Conservation (phyloP, 64 coral and sea anemone species). For the Dendronephthya gigantea region DNA sequence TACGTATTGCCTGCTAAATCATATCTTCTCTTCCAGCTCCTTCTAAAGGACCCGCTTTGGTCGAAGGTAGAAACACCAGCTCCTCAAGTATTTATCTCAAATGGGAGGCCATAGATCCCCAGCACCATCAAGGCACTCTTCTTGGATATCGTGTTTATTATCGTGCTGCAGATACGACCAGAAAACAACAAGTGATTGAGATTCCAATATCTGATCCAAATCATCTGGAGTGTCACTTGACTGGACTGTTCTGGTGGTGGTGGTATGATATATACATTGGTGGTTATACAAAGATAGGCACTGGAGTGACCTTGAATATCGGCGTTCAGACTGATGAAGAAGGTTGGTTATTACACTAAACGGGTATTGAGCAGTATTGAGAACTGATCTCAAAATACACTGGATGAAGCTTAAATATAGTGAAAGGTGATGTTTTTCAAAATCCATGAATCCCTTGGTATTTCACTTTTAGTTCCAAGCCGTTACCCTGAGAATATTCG, state of each 20-base stretch:
- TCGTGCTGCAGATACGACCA: neutral
- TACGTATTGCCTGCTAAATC: too few relatives aligned
- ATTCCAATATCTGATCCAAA: neutral
- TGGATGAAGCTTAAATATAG: too few relatives aligned
- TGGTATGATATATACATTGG: neutral
- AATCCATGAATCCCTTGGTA: too few relatives aligned
- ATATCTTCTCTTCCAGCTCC: neutral
- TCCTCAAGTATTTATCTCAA: neutral
- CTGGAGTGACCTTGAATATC: neutral
- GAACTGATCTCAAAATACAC: too few relatives aligned
- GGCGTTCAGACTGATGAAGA: neutral
- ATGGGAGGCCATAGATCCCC: neutral
- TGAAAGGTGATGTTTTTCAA: too few relatives aligned
- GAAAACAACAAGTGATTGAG: neutral
- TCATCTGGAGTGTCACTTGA: neutral
- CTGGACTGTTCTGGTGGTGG: neutral
- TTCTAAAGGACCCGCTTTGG: neutral
- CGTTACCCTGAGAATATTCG: slow-evolving; percentile 10
- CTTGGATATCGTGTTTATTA: neutral
- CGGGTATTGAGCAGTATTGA: too few relatives aligned
- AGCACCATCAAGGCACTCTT: neutral
- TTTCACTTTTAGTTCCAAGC: slow-evolving; percentile 14
- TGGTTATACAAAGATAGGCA: neutral
- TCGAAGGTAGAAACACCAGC: neutral
- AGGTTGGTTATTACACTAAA: too few relatives aligned